Evolutionary conservation across 2,888 invertebrate genomes (phyloP).

Genomic region (Tholera decimalis): DNA sequence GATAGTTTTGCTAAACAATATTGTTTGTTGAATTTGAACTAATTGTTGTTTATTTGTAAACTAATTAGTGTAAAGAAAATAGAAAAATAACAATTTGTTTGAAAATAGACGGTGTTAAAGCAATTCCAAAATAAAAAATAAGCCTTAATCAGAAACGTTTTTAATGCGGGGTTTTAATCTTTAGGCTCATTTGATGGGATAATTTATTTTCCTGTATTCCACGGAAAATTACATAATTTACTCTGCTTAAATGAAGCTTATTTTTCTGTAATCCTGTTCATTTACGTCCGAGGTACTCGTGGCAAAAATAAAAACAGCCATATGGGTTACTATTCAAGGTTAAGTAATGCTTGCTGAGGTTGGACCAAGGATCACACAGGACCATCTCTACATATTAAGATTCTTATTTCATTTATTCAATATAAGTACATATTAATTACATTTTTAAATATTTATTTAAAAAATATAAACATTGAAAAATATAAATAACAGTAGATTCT

Average conservation of each 20-base stretch:
- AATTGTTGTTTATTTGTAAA: slow-evolving; percentile 17
- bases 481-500: no score
- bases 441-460: no score
- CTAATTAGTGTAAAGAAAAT: slow-evolving; percentile 21
- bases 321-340: no score
- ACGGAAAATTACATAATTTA: slow-evolving; percentile 17
- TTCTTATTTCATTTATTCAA: no score
- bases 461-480: no score
- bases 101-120: neutral
- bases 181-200: slow-evolving; percentile 14
- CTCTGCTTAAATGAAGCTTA: neutral
- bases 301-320: no score
- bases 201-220: slow-evolving; percentile 10
- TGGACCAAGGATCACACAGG: no score
- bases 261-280: neutral
- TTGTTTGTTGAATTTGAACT: slow-evolving; percentile 20
- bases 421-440: no score
- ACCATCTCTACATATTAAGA: no score
- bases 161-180: slow-evolving; percentile 1
- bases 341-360: no score
- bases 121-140: slow-evolving; percentile 14
- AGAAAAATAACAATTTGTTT: neutral
- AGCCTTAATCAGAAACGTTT: slow-evolving; percentile 12
- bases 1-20: slow-evolving; percentile 40
- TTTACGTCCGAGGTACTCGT: neutral